A percentile compares a stretch with the other conserved stretches of the same genome.
phyloP scores from a whole-genome alignment of 2,888 invertebrate species.

The Orthosia incerta region DNA sequence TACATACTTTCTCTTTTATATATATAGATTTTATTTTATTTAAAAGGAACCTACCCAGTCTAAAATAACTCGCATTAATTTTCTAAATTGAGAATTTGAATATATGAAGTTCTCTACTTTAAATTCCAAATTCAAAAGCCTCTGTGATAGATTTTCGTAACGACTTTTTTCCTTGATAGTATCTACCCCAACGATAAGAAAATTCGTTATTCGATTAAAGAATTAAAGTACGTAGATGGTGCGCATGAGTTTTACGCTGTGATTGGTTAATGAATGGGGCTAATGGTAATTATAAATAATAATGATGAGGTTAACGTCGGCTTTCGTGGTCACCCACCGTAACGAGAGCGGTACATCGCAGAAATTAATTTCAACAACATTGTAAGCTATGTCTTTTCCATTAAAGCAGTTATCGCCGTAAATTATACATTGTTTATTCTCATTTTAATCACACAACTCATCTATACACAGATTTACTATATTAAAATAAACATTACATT shows the following conservation, averaged over 20 bases:
- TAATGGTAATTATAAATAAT: constrained; percentile 67
- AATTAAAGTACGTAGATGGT: constrained; percentile 30
- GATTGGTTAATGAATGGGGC: constrained; percentile 57
- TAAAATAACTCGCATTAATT: too few species aligned
- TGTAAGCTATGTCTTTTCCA: constrained; percentile 40
- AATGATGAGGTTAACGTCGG: constrained; percentile 56
- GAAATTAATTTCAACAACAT: constrained; percentile 72
- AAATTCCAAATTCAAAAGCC: neutral
- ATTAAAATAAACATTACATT: neutral
- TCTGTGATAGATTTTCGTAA: neutral
- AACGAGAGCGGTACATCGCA: constrained; percentile 65
- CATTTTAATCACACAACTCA: constrained; percentile 1
- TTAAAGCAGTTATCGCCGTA: constrained; percentile 22
- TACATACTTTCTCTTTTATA: too few species aligned
- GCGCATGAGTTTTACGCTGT: constrained; percentile 51
- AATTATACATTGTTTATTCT: constrained; percentile 11
- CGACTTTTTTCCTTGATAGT: constrained; percentile 16
- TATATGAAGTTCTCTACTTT: neutral
- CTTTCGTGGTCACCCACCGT: constrained; percentile 58
- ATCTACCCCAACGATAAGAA: constrained; percentile 5
- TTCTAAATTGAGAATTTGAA: too few species aligned
- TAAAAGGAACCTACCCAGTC: too few species aligned
- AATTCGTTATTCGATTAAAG: constrained; percentile 32
- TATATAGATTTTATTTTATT: too few species aligned
- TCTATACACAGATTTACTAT: neutral